Evolutionary conservation across 2,888 invertebrate species (phyloP).

Genomic region (Congeria kusceri): DNA sequence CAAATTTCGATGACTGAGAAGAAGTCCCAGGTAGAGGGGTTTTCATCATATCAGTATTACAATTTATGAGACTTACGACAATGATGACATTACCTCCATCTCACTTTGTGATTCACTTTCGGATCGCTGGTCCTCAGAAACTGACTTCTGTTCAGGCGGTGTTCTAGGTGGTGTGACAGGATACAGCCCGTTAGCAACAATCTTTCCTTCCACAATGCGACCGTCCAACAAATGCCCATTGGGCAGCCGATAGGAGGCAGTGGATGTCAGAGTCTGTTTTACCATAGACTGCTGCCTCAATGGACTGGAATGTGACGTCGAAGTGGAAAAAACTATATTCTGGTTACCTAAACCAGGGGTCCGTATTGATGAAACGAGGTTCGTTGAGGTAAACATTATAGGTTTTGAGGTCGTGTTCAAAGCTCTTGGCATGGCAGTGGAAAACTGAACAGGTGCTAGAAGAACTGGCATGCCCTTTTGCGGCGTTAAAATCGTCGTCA

Average conservation of each 20-base stretch:
- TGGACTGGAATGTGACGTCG: constrained; percentile 2
- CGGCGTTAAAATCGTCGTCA: constrained; percentile 40
- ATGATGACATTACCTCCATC: constrained; percentile 30
- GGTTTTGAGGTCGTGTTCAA: not conserved
- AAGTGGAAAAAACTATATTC: not conserved
- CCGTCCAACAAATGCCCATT: constrained; percentile 53
- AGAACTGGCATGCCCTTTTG: constrained; percentile 47
- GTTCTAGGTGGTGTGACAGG: constrained; percentile 82
- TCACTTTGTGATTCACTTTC: constrained; percentile 43
- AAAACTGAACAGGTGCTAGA: constrained; percentile 43
- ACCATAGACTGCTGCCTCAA: constrained; percentile 29
- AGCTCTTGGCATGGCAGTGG: constrained; percentile 7
- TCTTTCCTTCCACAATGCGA: constrained; percentile 15
- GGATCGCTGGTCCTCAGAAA: not conserved
- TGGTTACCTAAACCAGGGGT: not conserved
- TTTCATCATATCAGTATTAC: no score
- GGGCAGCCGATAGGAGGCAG: constrained; percentile 11
- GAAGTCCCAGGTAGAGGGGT: no score
- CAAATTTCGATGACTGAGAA: no score
- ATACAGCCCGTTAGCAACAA: constrained; percentile 75
- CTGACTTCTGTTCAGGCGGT: constrained; percentile 66
- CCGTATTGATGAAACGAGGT: not conserved
- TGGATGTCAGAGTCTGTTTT: constrained; percentile 10
- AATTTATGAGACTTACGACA: no score
- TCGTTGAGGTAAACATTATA: not conserved